Conservation (phyloP, 2,113 vertebrate species). For the Brachirus orientalis region DNA sequence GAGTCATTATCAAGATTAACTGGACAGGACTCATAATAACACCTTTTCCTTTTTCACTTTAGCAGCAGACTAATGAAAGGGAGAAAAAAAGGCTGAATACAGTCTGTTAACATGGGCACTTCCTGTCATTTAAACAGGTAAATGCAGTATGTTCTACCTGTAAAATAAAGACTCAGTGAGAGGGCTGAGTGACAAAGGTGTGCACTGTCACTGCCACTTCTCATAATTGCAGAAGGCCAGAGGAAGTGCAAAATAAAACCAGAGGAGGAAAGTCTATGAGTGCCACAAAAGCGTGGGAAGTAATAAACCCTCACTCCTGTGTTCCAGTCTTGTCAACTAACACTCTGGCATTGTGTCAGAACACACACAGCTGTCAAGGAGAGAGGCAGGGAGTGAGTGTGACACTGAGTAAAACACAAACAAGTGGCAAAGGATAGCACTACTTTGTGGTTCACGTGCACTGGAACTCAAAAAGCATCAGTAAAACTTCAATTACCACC, state of each 20-base stretch:
- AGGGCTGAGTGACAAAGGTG: conserved; percentile 11
- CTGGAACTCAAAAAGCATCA: conserved; percentile 8
- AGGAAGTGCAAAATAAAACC: conserved; percentile 12
- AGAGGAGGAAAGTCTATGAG: background rate
- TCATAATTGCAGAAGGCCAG: conserved; percentile 10
- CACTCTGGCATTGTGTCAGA: conserved; percentile 48
- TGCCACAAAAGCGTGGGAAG: conserved; percentile 30
- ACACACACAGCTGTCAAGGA: conserved; percentile 32
- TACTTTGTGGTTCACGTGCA: conserved; percentile 1
- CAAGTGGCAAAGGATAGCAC: conserved; percentile 2
- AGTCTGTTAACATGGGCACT: conserved; percentile 22
- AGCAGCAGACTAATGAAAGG: no score
- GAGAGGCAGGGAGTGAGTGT: background rate
- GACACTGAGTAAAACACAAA: conserved; percentile 8
- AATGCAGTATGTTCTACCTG: background rate
- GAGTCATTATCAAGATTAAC: conserved; percentile 15
- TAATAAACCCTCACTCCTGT: conserved; percentile 16
- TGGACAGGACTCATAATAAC: conserved; percentile 17
- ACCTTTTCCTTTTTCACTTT: conserved; percentile 11
- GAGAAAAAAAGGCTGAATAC: no score
- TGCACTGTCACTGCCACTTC: conserved; percentile 25
- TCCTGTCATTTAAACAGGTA: background rate
- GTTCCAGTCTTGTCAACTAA: conserved; percentile 40
- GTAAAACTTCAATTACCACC: background rate
- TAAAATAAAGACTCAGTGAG: no score